Evolutionary conservation across 2,888 invertebrate genomes (phyloP).

Genomic region (Callyntrura sp.): DNA sequence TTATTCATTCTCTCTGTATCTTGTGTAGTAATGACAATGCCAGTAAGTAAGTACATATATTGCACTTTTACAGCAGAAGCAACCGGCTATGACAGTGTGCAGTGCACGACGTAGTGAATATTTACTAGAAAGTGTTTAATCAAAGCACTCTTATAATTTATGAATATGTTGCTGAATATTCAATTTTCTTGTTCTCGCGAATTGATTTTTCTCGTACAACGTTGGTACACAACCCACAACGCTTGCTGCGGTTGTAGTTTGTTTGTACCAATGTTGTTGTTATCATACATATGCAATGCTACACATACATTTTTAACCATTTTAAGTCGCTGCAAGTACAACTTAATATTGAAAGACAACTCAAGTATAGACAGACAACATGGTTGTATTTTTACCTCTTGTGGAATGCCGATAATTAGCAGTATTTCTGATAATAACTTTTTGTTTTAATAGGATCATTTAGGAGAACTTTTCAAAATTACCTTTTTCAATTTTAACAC

Average conservation of each 20-base stretch:
- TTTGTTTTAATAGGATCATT: constrained; percentile 3
- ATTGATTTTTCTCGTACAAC: constrained; percentile 8
- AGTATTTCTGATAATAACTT: neutral
- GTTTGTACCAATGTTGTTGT: too few species aligned
- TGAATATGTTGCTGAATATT: constrained; percentile 29
- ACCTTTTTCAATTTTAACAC: constrained; percentile 41
- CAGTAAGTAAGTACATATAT: neutral
- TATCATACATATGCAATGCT: too few species aligned
- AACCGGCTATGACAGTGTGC: neutral
- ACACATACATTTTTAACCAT: neutral
- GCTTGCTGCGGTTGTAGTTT: neutral
- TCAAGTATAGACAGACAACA: too few species aligned
- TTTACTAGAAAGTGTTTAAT: constrained; percentile 1
- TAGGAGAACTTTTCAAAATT: constrained; percentile 56
- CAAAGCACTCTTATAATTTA: constrained; percentile 44
- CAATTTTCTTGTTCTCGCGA: neutral
- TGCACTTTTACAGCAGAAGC: neutral
- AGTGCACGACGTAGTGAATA: neutral
- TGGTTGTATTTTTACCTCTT: too few species aligned
- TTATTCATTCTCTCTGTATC: neutral
- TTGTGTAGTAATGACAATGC: neutral
- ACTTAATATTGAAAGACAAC: neutral
- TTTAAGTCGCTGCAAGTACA: neutral
- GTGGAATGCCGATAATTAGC: neutral
- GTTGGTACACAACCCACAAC: neutral